Conservation (phyloP, 1,140 invertebrate genomes). For the Macrosteles quadrilineatus region DNA sequence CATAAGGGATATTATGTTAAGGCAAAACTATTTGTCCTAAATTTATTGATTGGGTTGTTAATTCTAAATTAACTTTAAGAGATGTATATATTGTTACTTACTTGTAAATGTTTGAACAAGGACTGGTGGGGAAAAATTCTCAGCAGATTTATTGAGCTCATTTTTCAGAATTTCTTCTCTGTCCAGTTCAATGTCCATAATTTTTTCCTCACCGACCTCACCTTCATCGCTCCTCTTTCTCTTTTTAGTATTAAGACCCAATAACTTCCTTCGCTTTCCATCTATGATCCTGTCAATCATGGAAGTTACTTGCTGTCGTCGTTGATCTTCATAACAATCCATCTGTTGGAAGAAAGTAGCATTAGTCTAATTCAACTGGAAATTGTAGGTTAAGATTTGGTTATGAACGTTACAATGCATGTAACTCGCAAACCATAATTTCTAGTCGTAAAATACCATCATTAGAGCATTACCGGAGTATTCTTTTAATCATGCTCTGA, state of each 20-base stretch:
- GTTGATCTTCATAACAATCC: conserved; percentile 58
- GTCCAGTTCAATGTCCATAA: conserved; percentile 26
- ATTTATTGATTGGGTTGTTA: no score
- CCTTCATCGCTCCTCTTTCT: conserved; percentile 46
- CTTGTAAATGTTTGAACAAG: conserved; percentile 58
- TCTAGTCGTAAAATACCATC: no score
- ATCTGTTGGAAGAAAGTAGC: conserved; percentile 48
- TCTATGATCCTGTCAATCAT: conserved; percentile 63
- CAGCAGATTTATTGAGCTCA: conserved; percentile 35
- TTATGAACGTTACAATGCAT: no score
- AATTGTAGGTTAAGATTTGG: no score
- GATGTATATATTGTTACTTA: no score
- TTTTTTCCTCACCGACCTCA: background rate
- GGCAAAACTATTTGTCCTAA: no score
- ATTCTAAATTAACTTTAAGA: no score
- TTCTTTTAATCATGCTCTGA: no score
- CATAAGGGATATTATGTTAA: no score
- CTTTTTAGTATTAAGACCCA: conserved; percentile 49
- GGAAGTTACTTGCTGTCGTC: conserved; percentile 57
- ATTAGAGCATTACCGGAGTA: no score
- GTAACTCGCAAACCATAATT: no score
- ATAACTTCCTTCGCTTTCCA: conserved; percentile 64
- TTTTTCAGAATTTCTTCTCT: conserved; percentile 38
- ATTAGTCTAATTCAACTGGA: no score
- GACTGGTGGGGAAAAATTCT: conserved; percentile 44